Conservation (phyloP, 2,888 invertebrate genomes). For the Athetis lepigone region DNA sequence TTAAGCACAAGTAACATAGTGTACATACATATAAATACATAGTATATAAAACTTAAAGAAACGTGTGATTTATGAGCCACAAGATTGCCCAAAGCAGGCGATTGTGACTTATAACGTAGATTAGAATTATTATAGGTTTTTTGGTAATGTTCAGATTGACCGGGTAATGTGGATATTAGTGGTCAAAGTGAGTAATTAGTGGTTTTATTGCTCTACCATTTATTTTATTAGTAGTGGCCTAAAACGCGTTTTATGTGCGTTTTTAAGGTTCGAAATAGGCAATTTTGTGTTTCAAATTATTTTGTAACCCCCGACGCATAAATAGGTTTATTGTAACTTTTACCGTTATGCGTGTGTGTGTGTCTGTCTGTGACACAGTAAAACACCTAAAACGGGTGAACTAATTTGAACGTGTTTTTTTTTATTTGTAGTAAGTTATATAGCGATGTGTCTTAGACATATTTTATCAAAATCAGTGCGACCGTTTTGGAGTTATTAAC, state of each 20-base stretch:
- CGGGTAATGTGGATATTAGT: slow-evolving; percentile 16
- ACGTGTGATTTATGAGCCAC: slow-evolving; percentile 70
- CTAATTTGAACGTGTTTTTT: no score
- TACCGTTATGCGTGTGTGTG: no score
- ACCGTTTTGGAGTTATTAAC: no score
- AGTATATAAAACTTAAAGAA: slow-evolving; percentile 71
- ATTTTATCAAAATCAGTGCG: no score
- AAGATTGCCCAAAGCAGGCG: slow-evolving; percentile 65
- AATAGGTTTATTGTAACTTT: no score
- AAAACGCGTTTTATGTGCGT: background rate
- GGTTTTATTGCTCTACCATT: slow-evolving; percentile 5
- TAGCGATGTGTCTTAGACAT: no score
- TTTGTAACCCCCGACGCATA: no score
- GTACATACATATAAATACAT: slow-evolving; percentile 56
- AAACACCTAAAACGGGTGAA: no score
- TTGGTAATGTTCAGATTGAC: slow-evolving; percentile 34
- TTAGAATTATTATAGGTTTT: slow-evolving; percentile 54
- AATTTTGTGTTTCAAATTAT: no score
- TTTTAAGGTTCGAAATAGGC: background rate
- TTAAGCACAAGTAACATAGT: slow-evolving; percentile 80
- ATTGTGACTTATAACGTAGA: slow-evolving; percentile 52
- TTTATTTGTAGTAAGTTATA: no score
- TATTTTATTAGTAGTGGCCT: background rate
- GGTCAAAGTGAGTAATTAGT: slow-evolving; percentile 29
- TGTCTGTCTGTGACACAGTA: no score